Conservation (phyloP, 1,140 invertebrate species). For the Lineus longissimus region DNA sequence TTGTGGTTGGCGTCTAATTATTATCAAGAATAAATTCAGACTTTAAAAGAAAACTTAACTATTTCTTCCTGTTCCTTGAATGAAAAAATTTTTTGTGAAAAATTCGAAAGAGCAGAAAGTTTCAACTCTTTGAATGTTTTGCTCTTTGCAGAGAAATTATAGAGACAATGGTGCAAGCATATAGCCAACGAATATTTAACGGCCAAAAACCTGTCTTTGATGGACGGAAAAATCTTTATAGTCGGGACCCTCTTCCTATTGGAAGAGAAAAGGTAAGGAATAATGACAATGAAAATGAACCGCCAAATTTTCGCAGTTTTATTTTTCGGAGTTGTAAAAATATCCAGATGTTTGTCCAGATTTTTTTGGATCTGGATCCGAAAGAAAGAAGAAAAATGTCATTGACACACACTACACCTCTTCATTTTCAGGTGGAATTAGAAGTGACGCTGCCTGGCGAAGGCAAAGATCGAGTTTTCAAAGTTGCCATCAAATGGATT, state of each 20-base stretch:
- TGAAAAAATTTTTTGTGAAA: too few relatives aligned
- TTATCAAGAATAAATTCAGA: too few relatives aligned
- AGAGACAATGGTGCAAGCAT: constrained; percentile 98
- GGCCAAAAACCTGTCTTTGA: constrained; percentile 97
- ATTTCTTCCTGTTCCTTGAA: too few relatives aligned
- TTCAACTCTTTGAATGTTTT: not conserved
- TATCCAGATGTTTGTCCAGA: too few relatives aligned
- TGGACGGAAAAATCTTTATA: constrained; percentile 95
- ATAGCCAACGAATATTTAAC: constrained; percentile 95
- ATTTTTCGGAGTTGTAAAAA: not conserved
- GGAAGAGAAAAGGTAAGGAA: constrained; percentile 76
- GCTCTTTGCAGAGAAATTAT: constrained; percentile 83
- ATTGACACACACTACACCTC: too few relatives aligned
- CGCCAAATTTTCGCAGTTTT: not conserved
- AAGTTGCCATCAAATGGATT: constrained; percentile 97
- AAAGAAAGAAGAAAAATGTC: too few relatives aligned
- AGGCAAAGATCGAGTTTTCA: constrained; percentile 97
- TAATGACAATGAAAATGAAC: not conserved
- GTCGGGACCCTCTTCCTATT: constrained; percentile 92
- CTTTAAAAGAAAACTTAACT: too few relatives aligned
- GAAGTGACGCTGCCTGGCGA: constrained; percentile 96
- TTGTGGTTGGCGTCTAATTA: too few relatives aligned
- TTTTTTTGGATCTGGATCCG: too few relatives aligned
- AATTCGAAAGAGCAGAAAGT: too few relatives aligned
- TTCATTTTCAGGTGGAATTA: constrained; percentile 69